Base-by-base conservation (phyloP, 2,888 invertebrate species). In the Agrotis segetum region DNA sequence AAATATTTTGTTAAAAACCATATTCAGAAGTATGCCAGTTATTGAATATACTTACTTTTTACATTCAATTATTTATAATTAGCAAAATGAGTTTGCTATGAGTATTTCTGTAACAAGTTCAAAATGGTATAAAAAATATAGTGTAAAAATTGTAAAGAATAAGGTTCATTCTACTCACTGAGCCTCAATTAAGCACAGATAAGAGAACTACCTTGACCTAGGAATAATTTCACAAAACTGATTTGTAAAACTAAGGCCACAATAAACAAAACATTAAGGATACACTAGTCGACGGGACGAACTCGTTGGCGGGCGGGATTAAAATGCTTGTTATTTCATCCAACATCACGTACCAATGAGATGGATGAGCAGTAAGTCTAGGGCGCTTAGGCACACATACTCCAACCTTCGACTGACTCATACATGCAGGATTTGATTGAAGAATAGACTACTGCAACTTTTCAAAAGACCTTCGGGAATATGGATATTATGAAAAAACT, bases 1-100 rank as follows among this genome's bases (percentile, higher is more conserved):
- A 52, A 71, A 61, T 1, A 49, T n/a, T 70, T 47, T 47, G 3
- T 9, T 19, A 19, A 40, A 44, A 44, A 53, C 40, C 16, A 49
- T 13, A 7, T 2, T 24, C 34, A 29, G 29, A 29, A 29, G 7
- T 21, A 16, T 40, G 40, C 4, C 3, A 19, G 16, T 19, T 65
- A 11, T 7, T n/a, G 29, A 29, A 29, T 17, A 55, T 55, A 4
- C 4, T 34, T 34, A 34, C 34, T 6, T 34, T 34, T 34, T 7
- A 9, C 24, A 13, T 24, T 29, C 9, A 24, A 9, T 46, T 60
- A 34, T 61, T 46, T 44, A 19, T 60, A 29, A 19, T 13, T 64
- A n/a, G n/a, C 2, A 59, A 64, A 44, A 16, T 58, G n/a, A 14
- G 17, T 64, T 52, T 16, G 29, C 47, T 11, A 34, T 17, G 13